Evolutionary conservation across 2,888 invertebrate genomes (phyloP), one percentile per base, ranked within the genome.

Genomic region (Tetropium fuscum): DNA sequence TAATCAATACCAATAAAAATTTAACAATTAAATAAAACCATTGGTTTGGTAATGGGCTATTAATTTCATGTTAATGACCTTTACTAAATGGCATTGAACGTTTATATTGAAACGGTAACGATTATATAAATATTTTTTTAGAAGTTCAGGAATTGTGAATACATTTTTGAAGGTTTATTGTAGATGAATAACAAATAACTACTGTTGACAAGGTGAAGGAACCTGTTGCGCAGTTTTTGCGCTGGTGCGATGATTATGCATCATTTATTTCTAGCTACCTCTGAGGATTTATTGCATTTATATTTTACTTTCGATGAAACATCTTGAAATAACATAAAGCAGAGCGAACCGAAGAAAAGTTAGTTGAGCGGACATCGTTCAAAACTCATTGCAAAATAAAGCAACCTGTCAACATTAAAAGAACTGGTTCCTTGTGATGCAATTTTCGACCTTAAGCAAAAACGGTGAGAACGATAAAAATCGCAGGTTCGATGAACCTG

Each of bases 341-440:
- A n/a, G 19, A 16, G 6, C 2, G 18, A 38, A 16, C n/a, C n/a
- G n/a, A n/a, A n/a, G 8, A 40, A 8, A 3, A 18, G 5, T 19
- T 2, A n/a, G 10, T 38, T 38, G n/a, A 1, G n/a, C 1, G 2
- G 2, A 41, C 6, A 44, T 15, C 36, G 20, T 20, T 8, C 48
- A 48, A 20, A 53, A 57, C 38, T 47, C 45, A 62, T 53, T 61
- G 60, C 59, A 64, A 66, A 63, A 66, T 57, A 63, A 53, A 57
- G 56, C 63, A 57, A 62, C 57, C 53, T 61, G 61, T 53, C 53
- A 65, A 65, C 60, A 61, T 63, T 63, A 61, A 63, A 64, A 45
- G 57, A 65, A 68, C 68, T 65, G 68, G 68, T 68, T 68, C 59
- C 63, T 53, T 34, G 49, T 61, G 60, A 53, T 63, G 67, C 67